These are phyloP conservation scores for Catostomus latipinnis DNA, from an alignment of 2,797 vertebrate genomes.

Conservation along the genomic window DNA sequence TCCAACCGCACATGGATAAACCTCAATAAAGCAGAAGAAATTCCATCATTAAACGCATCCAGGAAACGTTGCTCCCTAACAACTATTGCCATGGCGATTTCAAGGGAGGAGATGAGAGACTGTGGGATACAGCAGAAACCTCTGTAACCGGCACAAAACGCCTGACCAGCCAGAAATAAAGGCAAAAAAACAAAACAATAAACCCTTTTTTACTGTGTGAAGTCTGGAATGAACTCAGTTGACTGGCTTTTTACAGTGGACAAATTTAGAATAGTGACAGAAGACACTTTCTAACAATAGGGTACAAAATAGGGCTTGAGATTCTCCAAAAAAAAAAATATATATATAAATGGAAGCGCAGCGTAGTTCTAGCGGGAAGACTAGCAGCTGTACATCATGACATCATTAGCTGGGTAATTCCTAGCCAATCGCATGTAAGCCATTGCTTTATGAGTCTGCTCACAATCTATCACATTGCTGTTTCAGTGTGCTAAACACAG, in stretches of 20 bases:
- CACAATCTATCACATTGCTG: too few relatives aligned
- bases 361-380: too few relatives aligned
- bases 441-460: too few relatives aligned
- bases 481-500: too few relatives aligned
- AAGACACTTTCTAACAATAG: background rate
- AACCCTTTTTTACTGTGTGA: background rate
- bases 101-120: background rate
- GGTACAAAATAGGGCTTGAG: background rate
- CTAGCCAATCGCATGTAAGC: too few relatives aligned
- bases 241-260: background rate
- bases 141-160: background rate
- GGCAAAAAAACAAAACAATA: background rate
- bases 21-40: constrained; percentile 1
- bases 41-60: background rate
- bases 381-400: too few relatives aligned
- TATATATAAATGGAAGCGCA: too few relatives aligned
- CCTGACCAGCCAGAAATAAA: constrained; percentile 1
- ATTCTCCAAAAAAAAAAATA: background rate
- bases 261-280: background rate
- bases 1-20: background rate
- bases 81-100: constrained; percentile 18
- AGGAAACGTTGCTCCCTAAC: constrained; percentile 2
- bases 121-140: background rate
- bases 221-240: background rate
- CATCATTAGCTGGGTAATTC: too few relatives aligned